These are phyloP conservation scores for Henicopernis longicauda DNA, from an alignment of 2,113 vertebrate genomes.

Conservation along the genomic window DNA sequence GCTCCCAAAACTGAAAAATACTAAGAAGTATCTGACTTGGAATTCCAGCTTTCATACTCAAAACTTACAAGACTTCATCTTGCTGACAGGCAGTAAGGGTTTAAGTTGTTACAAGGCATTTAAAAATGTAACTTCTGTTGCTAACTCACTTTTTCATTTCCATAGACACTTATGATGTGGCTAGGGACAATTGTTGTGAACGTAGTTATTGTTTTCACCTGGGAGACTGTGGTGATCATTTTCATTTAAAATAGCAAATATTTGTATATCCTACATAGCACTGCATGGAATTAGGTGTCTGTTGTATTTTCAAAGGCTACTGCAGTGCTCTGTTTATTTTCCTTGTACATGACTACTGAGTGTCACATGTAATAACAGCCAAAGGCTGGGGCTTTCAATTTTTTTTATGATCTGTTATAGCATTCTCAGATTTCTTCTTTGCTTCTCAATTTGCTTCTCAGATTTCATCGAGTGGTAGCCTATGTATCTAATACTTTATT, in stretches of 20 bases:
- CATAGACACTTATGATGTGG: background rate
- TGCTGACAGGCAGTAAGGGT: background rate
- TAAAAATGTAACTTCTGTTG: background rate
- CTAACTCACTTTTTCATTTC: background rate
- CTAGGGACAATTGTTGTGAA: background rate
- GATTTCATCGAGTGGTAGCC: background rate
- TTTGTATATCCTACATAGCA: background rate
- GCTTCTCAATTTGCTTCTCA: background rate
- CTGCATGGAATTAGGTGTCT: background rate
- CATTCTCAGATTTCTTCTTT: constrained; percentile 5
- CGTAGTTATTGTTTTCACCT: background rate
- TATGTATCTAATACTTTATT: background rate
- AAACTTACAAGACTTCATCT: background rate
- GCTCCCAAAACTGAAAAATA: background rate
- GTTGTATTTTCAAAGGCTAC: background rate
- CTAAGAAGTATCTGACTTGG: background rate
- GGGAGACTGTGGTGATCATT: background rate
- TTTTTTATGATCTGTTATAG: background rate
- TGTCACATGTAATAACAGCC: background rate
- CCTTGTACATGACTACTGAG: background rate
- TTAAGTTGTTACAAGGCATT: background rate
- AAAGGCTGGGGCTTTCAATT: background rate
- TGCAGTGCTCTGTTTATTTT: background rate
- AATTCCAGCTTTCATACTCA: background rate
- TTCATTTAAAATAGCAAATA: background rate